Evolutionary conservation across 23 tunicate species (phyloP), one percentile per base, ranked within the genome.

Genomic region (Trididemnum clinides): DNA sequence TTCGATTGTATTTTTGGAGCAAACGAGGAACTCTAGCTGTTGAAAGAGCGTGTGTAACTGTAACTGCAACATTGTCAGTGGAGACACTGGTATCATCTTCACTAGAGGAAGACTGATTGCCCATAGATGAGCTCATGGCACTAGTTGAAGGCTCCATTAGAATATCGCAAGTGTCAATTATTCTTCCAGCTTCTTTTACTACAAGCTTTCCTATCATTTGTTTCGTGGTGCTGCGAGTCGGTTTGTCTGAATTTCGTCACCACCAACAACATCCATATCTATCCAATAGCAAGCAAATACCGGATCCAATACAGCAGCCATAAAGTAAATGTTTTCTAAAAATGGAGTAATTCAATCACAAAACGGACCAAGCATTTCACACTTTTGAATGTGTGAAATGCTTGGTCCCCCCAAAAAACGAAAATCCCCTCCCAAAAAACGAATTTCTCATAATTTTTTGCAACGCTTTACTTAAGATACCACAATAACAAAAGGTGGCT

Each of bases 271-370:
- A 32, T 66, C 75, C 12, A 66, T 66, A 66, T 66, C 75, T 29
- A 66, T 31, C 75, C 75, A 28, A 32, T 66, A 37, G 75, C 37
- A 66, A 66, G 75, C 75, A 66, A 66, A 66, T 32, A 66, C 75
- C 27, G 75, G 75, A 66, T 66, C 75, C n/a, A 66, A 29, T 66
- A 32, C 75, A 5, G 75, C 36, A 29, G 75, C 75, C 75, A 66
- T 66, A 6, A 66, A 66, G 75, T 66, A 66, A 28, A 66, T 37
- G 37, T 66, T 66, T 29, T 66, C 75, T 31, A 23, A 30, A 66
- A 66, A 28, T 32, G 75, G 75, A 59, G 25, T n/a, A 12, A 10
- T 59, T 59, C 22, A 25, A 59, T n/a, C 25, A 3, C 25, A 59
- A 59, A 59, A 59, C 66, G 66, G 66, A 59, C 66, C 66, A 59